Base-by-base conservation (phyloP, 2,888 invertebrate species). In the Rutpela maculata region DNA sequence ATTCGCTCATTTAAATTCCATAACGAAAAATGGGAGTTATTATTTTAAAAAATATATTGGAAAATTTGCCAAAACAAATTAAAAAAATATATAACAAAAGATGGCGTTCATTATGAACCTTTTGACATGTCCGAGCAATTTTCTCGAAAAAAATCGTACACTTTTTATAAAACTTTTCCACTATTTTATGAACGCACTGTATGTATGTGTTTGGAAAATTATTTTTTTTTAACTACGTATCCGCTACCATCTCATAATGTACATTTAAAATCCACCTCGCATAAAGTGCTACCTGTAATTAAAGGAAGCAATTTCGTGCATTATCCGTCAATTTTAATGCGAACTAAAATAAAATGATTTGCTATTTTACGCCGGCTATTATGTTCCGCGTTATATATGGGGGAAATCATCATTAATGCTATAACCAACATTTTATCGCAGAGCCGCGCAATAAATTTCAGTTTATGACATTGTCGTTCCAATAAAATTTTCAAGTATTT, bases 321-420 rank as follows among this genome's bases (percentile, higher is more conserved):
- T 69, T 57, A 69, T 57, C 35, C 35, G 57, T 69, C 68, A 69
- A 35, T 35, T 56, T 60, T 31, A 70, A 31, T 11, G 31, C 26
- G 22, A 35, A 70, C 43, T 38, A 60, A 70, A 70, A 70, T 70
- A 70, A 70, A 70, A 57, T 60, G 60, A 70, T 70, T 70, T 43
- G 70, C 70, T 43, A 70, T 70, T 70, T 70, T 70, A 70, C 70
- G 59, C 60, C 43, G 60, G 70, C 70, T 19, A 43, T 70, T 59
- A 70, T 70, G 70, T 59, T 43, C 19, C 19, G 43, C n/a, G 60
- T 70, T 70, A 70, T 70, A 69, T 60, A 43, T 69, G 70, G 22
- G 57, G 70, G 70, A 70, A 70, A 70, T 70, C 70, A 70, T 70
- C 70, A 70, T 70, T 70, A 70, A 70, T 70, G 70, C 59, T 70